Percentiles rank a stretch among this genome's conserved stretches.
Evolutionary conservation across 1,140 invertebrate genomes (phyloP).

Genomic region (Drosophila lini): DNA sequence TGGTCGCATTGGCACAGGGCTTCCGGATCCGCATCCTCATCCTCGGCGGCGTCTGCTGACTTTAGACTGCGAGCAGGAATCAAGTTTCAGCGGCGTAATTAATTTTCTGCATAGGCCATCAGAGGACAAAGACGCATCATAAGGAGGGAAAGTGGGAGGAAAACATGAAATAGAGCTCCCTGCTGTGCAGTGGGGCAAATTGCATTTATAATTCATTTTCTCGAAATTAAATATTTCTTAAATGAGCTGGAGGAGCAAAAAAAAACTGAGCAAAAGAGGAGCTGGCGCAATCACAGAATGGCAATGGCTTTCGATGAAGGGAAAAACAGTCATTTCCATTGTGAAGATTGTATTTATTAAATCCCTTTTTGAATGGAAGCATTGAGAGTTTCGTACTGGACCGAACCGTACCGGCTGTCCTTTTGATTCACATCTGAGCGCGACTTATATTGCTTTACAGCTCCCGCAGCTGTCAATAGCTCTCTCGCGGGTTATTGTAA

Average conservation of each 20-base stretch:
- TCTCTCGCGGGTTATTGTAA: neutral
- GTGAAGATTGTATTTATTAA: constrained; percentile 40
- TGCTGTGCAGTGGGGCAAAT: constrained; percentile 22
- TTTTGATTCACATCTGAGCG: constrained; percentile 1
- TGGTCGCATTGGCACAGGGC: constrained; percentile 59
- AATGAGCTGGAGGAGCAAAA: constrained; percentile 4
- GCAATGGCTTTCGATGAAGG: constrained; percentile 3
- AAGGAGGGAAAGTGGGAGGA: constrained; percentile 21
- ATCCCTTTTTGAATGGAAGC: constrained; percentile 20
- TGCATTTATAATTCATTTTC: constrained; percentile 54
- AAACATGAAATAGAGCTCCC: constrained; percentile 39
- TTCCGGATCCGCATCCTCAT: constrained; percentile 17
- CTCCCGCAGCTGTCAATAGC: constrained; percentile 23
- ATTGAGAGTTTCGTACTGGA: constrained; percentile 1
- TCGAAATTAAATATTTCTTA: constrained; percentile 47
- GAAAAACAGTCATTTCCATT: constrained; percentile 23
- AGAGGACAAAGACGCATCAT: constrained; percentile 42
- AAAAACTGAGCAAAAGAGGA: neutral
- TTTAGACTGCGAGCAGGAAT: constrained; percentile 15
- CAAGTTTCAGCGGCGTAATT: constrained; percentile 52
- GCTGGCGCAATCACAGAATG: neutral
- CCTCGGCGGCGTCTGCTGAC: neutral
- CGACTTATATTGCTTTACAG: constrained; percentile 28
- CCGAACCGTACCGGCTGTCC: neutral
- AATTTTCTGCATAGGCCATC: constrained; percentile 53